Evolutionary conservation across 1,140 invertebrate genomes (phyloP).

Genomic region (Drosophila yakuba): DNA sequence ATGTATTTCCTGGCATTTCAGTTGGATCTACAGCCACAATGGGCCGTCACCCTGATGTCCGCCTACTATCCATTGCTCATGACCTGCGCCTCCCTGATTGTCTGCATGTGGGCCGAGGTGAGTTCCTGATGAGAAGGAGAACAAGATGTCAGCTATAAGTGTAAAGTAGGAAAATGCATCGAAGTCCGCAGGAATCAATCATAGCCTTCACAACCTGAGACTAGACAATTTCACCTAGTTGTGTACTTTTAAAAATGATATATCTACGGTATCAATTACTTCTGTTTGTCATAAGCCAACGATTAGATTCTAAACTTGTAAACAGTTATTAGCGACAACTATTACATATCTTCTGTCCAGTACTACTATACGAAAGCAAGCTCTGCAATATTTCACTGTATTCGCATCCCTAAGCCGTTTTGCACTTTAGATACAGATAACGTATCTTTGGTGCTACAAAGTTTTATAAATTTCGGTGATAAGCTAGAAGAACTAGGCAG

Average conservation of each 20-base stretch:
- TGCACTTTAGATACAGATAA: conserved; percentile 14
- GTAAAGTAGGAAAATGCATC: too few relatives aligned
- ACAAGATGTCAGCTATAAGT: not conserved
- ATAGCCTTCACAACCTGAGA: not conserved
- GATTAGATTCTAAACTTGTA: too few relatives aligned
- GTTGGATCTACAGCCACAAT: conserved; percentile 91
- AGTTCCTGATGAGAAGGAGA: conserved; percentile 55
- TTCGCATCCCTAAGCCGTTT: not conserved
- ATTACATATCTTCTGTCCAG: too few relatives aligned
- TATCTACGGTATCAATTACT: too few relatives aligned
- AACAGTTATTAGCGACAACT: too few relatives aligned
- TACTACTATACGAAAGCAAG: too few relatives aligned
- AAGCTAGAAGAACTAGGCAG: not conserved
- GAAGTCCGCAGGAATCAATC: too few relatives aligned
- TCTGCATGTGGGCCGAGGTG: conserved; percentile 98
- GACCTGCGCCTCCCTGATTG: conserved; percentile 95
- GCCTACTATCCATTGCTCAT: conserved; percentile 96
- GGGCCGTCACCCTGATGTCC: conserved; percentile 93
- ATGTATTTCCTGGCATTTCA: conserved; percentile 83
- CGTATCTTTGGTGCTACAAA: not conserved
- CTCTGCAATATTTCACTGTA: not conserved
- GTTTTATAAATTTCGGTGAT: conserved; percentile 29
- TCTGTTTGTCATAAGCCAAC: too few relatives aligned
- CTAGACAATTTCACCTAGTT: not conserved
- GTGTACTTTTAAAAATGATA: too few relatives aligned